Percentiles rank a stretch among this genome's conserved stretches.
These are phyloP conservation scores for Scaptomyza pallida DNA, from an alignment of 1,140 invertebrate genomes.

Conservation along the genomic window DNA sequence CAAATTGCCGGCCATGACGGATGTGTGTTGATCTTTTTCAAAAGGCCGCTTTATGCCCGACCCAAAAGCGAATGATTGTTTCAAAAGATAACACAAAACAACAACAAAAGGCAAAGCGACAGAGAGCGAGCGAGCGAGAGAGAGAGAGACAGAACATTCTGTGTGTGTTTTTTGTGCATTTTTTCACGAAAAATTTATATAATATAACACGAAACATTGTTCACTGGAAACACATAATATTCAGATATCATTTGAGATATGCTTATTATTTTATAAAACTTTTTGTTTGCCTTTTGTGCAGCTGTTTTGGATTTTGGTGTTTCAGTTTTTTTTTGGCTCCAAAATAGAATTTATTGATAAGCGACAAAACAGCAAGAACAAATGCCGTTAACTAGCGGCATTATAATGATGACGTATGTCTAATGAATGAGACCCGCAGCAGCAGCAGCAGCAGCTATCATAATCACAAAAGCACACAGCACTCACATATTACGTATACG, in stretches of 20 bases:
- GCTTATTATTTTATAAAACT: constrained; percentile 20
- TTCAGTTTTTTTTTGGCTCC: constrained; percentile 25
- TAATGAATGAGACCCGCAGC: constrained; percentile 35
- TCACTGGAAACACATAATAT: constrained; percentile 19
- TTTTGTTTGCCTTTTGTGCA: constrained; percentile 32
- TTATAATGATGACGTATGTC: constrained; percentile 61
- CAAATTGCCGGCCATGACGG: constrained; percentile 67
- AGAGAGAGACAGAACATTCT: no score
- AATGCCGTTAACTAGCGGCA: constrained; percentile 43
- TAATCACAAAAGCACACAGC: constrained; percentile 9
- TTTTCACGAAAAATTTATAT: constrained; percentile 4
- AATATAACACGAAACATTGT: constrained; percentile 7
- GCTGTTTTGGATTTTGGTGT: constrained; percentile 25
- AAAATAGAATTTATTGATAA: constrained; percentile 74
- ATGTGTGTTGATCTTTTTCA: constrained; percentile 61
- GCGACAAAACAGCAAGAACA: constrained; percentile 24
- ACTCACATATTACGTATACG: constrained; percentile 50
- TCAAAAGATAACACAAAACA: constrained; percentile 39
- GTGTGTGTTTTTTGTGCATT: no score
- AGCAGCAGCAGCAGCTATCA: constrained; percentile 33
- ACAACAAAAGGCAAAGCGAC: constrained; percentile 9
- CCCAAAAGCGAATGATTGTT: constrained; percentile 40
- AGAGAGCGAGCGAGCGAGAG: neutral
- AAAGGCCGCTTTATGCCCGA: constrained; percentile 24
- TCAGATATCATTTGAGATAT: constrained; percentile 13